Conservation (phyloP, 2,797 vertebrate species). For the Cossypha caffra region DNA sequence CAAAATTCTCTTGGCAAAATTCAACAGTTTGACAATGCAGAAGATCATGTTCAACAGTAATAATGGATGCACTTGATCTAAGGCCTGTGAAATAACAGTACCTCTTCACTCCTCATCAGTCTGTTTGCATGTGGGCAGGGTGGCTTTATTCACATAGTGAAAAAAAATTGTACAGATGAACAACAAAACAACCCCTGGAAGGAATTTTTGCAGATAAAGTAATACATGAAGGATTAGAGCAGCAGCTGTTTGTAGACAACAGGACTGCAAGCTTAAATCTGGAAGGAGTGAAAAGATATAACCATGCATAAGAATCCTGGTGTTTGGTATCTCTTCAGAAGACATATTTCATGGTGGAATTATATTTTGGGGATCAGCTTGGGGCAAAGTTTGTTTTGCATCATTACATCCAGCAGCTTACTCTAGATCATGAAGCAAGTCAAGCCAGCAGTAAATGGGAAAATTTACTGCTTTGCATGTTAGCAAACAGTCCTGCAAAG, state of each 20-base stretch:
- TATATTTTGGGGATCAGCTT: neutral
- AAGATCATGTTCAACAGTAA: neutral
- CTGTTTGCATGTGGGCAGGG: neutral
- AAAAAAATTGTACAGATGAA: neutral
- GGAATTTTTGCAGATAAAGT: constrained; percentile 2
- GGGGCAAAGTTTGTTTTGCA: neutral
- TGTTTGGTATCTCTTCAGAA: neutral
- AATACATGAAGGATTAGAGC: neutral
- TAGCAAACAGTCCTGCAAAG: neutral
- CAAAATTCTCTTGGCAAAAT: neutral
- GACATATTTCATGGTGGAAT: neutral
- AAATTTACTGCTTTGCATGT: neutral
- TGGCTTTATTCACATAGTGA: neutral
- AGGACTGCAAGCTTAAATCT: neutral
- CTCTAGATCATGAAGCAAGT: neutral
- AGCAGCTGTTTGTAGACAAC: neutral
- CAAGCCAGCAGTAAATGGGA: neutral
- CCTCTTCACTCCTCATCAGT: neutral
- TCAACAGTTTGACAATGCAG: neutral
- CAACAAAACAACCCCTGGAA: neutral
- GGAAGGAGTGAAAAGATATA: neutral
- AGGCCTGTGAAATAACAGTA: neutral
- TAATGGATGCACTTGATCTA: neutral
- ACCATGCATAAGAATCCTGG: neutral
- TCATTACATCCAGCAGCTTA: neutral